Evolutionary conservation across 2,888 invertebrate genomes (phyloP).

Genomic region (Merodon equestris): DNA sequence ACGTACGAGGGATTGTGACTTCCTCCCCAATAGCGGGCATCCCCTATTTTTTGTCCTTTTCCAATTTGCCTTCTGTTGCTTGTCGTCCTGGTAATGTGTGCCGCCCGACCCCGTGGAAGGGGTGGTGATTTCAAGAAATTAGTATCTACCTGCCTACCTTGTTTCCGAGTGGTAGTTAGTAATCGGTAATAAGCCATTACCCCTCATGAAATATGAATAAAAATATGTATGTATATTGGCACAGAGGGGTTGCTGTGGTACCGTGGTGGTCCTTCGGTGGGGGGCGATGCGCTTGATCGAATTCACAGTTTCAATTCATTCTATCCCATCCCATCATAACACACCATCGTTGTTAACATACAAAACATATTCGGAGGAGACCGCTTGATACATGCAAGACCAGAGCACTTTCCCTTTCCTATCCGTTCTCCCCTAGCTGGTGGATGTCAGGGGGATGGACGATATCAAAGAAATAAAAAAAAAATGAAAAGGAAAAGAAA

Average conservation of each 20-base stretch:
- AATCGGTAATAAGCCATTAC: constrained; percentile 69
- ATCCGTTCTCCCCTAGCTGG: constrained; percentile 8
- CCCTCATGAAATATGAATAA: constrained; percentile 69
- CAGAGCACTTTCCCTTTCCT: no score
- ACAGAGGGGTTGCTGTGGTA: constrained; percentile 29
- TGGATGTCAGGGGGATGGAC: constrained; percentile 40
- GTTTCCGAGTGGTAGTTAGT: constrained; percentile 68
- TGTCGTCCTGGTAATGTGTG: constrained; percentile 44
- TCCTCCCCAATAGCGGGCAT: constrained; percentile 47
- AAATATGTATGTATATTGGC: constrained; percentile 63
- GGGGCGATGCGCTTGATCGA: constrained; percentile 49
- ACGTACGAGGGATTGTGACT: constrained; percentile 58
- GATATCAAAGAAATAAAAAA: constrained; percentile 24
- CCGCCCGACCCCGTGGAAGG: constrained; percentile 8
- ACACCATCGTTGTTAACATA: constrained; percentile 16
- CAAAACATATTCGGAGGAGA: constrained; percentile 53
- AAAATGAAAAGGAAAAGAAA: constrained; percentile 14
- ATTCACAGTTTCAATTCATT: constrained; percentile 68
- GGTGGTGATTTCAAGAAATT: constrained; percentile 66
- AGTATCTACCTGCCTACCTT: constrained; percentile 69
- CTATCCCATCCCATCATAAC: constrained; percentile 11
- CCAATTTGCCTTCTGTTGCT: constrained; percentile 62
- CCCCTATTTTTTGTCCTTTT: constrained; percentile 65
- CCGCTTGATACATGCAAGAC: constrained; percentile 53
- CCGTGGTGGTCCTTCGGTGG: background rate